Evolutionary conservation across 1,140 invertebrate genomes (phyloP).

Genomic region (Sarcophaga peregrina): DNA sequence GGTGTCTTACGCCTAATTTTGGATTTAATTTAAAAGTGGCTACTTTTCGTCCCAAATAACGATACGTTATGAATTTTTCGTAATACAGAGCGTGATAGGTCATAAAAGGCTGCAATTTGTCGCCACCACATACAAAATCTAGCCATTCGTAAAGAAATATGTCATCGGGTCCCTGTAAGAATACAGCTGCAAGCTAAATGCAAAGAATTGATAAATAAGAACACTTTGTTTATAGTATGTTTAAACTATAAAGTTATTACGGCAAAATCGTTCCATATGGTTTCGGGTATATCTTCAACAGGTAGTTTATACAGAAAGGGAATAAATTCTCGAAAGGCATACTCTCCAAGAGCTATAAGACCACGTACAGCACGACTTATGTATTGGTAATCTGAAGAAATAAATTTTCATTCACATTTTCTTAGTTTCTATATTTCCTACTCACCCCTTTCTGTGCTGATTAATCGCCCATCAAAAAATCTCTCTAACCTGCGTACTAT

Average conservation of each 20-base stretch:
- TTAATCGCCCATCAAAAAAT: constrained; percentile 56
- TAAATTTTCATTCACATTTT: neutral
- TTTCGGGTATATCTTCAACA: constrained; percentile 52
- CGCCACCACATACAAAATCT: constrained; percentile 57
- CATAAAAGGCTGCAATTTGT: constrained; percentile 59
- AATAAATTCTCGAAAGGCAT: constrained; percentile 63
- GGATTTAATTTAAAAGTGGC: constrained; percentile 51
- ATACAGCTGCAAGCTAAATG: constrained; percentile 54
- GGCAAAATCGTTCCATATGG: constrained; percentile 55
- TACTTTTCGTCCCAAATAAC: neutral
- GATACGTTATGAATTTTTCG: constrained; percentile 41
- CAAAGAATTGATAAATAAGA: constrained; percentile 15
- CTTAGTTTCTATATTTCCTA: neutral
- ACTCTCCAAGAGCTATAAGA: constrained; percentile 61
- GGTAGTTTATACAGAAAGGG: constrained; percentile 61
- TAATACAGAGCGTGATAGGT: constrained; percentile 53
- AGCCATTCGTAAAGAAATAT: constrained; percentile 64
- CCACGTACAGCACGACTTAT: constrained; percentile 58
- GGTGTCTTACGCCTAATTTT: constrained; percentile 56
- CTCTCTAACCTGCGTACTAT: constrained; percentile 55
- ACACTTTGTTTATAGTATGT: constrained; percentile 5
- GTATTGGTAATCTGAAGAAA: constrained; percentile 54
- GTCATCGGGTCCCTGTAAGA: constrained; percentile 56
- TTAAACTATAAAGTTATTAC: constrained; percentile 42
- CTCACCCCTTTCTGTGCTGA: constrained; percentile 55